These are phyloP conservation scores for Thaleichthys pacificus DNA, from an alignment of 2,797 vertebrate genomes.

Conservation along the genomic window DNA sequence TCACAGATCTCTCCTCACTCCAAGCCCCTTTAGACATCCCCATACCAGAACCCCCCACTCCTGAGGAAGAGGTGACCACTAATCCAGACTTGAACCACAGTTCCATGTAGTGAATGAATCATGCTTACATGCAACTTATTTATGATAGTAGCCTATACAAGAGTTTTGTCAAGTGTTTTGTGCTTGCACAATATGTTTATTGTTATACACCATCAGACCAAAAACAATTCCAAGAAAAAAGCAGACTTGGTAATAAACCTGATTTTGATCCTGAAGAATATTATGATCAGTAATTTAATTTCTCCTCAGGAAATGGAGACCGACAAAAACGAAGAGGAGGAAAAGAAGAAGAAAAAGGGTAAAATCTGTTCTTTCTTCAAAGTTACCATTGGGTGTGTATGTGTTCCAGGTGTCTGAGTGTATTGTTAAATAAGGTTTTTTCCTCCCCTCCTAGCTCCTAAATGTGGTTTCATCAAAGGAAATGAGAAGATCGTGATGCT, in stretches of 20 bases:
- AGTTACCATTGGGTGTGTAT: background rate
- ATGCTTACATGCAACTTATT: too few relatives aligned
- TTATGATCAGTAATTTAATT: background rate
- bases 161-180: background rate
- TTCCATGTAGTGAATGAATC: too few relatives aligned
- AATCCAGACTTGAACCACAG: too few relatives aligned
- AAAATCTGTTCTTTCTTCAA: background rate
- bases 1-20: constrained; percentile 76
- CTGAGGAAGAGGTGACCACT: constrained; percentile 81
- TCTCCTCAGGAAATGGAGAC: constrained; percentile 84
- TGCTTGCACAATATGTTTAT: too few relatives aligned
- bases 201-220: too few relatives aligned
- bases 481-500: constrained; percentile 79
- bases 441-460: constrained; percentile 71
- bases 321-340: constrained; percentile 76
- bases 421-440: background rate
- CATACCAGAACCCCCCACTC: constrained; percentile 85
- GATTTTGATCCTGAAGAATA: background rate
- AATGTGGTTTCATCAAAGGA: constrained; percentile 85
- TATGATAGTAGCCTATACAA: too few relatives aligned
- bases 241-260: too few relatives aligned
- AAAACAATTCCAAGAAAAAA: too few relatives aligned
- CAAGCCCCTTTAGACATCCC: constrained; percentile 85
- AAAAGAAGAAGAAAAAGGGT: constrained; percentile 84
- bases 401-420: background rate